Evolutionary conservation across 2,113 vertebrate species (phyloP).

Genomic region (Formicarius rufipectus): DNA sequence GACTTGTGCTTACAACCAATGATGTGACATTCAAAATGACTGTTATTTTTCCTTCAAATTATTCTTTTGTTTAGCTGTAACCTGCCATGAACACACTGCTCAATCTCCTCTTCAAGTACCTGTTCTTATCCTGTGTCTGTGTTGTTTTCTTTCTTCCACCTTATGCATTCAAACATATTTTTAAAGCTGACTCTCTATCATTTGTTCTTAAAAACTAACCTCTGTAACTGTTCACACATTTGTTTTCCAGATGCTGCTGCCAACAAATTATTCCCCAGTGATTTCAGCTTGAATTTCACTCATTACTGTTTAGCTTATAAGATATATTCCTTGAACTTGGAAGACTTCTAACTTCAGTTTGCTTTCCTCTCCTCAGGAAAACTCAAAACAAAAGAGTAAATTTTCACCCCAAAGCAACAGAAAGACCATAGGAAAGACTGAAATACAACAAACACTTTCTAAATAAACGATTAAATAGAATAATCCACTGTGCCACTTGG

Average conservation of each 20-base stretch:
- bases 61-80: background rate
- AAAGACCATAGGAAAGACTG: background rate
- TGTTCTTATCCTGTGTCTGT: background rate
- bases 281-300: conserved; percentile 41
- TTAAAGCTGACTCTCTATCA: background rate
- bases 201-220: conserved; percentile 53
- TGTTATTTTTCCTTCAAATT: background rate
- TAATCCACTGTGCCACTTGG: background rate
- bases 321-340: conserved; percentile 17
- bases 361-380: background rate
- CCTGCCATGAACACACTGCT: background rate
- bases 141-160: background rate
- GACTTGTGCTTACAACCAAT: background rate
- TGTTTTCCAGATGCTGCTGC: conserved; percentile 21
- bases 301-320: background rate
- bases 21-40: background rate
- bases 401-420: background rate
- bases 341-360: conserved; percentile 45
- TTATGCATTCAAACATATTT: background rate
- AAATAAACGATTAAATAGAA: background rate
- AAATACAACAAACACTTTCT: background rate
- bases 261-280: conserved; percentile 36
- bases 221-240: background rate
- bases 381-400: background rate
- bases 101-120: background rate